These are phyloP conservation scores for Porites divaricata DNA, from an alignment of 92 coral and sea anemone species.

Conservation along the genomic window DNA sequence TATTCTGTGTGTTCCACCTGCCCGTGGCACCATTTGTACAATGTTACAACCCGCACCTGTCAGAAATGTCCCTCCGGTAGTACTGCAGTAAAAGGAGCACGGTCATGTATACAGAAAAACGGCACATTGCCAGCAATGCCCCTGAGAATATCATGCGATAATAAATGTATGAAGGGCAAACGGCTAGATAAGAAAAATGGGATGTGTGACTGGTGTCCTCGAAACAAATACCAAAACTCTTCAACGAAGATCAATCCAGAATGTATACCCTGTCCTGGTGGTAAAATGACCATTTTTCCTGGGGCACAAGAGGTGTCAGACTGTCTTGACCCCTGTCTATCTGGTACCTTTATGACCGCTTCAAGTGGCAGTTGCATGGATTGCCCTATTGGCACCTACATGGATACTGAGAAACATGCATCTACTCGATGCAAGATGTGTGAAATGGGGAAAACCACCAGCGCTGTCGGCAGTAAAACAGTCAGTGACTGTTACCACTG, in stretches of 20 bases:
- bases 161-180: slow-evolving; percentile 63
- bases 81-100: slow-evolving; percentile 39
- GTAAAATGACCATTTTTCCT: slow-evolving; percentile 56
- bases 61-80: slow-evolving; percentile 64
- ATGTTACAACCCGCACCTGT: slow-evolving; percentile 43
- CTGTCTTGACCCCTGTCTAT: slow-evolving; percentile 63
- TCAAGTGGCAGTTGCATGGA: slow-evolving; percentile 28
- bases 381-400: slow-evolving; percentile 66
- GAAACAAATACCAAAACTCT: slow-evolving; percentile 54
- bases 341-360: slow-evolving; percentile 57
- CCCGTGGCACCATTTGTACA: slow-evolving; percentile 61
- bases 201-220: slow-evolving; percentile 77
- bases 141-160: slow-evolving; percentile 35
- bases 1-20: slow-evolving; percentile 72
- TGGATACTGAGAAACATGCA: slow-evolving; percentile 46
- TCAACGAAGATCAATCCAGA: slow-evolving; percentile 48
- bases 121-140: background rate
- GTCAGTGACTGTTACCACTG: slow-evolving; percentile 56
- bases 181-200: slow-evolving; percentile 36
- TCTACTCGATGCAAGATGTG: slow-evolving; percentile 53
- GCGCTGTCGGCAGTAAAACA: slow-evolving; percentile 38
- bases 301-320: slow-evolving; percentile 53
- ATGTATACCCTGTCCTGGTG: slow-evolving; percentile 59
- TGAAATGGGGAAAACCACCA: slow-evolving; percentile 44
- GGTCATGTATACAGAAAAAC: slow-evolving; percentile 30